A percentile compares a stretch with the other conserved stretches of the same genome.
Conservation (phyloP, 1,140 invertebrate species). For the Zaprionus davidi region DNA sequence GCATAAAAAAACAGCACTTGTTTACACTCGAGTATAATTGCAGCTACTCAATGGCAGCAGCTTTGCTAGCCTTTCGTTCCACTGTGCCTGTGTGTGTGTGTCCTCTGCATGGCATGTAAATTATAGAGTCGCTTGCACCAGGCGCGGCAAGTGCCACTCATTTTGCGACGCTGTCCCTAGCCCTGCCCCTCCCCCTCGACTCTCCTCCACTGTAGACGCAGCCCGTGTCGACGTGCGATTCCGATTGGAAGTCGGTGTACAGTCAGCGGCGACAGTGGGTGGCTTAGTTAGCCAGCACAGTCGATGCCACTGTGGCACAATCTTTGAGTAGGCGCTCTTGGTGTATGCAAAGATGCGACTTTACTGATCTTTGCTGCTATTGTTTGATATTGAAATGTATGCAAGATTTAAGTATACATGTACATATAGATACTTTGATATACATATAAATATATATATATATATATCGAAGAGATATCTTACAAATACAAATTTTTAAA, state of each 20-base stretch:
- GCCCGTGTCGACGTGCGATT: neutral
- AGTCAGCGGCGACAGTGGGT: neutral
- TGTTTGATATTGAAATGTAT: too few species aligned
- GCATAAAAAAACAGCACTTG: neutral
- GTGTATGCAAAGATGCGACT: too few species aligned
- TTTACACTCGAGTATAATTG: too few species aligned
- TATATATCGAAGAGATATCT: too few species aligned
- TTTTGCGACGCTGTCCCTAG: slow-evolving; percentile 15
- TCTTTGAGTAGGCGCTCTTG: too few species aligned
- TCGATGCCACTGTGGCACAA: too few species aligned
- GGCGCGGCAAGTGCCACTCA: slow-evolving; percentile 50
- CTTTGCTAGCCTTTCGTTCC: neutral
- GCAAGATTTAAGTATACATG: too few species aligned
- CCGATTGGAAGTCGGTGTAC: neutral
- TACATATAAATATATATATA: too few species aligned
- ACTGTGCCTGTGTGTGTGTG: slow-evolving; percentile 16
- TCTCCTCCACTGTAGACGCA: neutral
- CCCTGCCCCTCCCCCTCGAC: neutral
- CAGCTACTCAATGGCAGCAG: too few species aligned
- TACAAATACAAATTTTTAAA: too few species aligned
- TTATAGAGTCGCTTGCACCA: slow-evolving; percentile 43
- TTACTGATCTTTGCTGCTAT: too few species aligned
- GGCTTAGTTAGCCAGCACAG: neutral
- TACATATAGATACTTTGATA: too few species aligned
- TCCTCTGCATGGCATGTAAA: slow-evolving; percentile 29